Evolutionary conservation across 2,113 vertebrate genomes (phyloP).

Genomic region (Cephalopholis sonnerati): DNA sequence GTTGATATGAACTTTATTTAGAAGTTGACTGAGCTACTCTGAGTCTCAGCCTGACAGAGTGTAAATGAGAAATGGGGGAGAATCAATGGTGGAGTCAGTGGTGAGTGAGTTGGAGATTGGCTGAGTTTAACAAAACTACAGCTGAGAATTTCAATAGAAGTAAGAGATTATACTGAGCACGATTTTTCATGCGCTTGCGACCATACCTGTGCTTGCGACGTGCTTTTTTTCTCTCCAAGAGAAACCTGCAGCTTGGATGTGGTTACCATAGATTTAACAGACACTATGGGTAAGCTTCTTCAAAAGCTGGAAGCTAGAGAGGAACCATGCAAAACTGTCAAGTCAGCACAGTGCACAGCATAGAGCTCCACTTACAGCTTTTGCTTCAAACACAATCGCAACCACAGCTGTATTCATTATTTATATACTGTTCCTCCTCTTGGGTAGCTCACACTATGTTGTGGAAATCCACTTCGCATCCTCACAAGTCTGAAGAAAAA

Average conservation of each 20-base stretch:
- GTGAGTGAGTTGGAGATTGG: background rate
- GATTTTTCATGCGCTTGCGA: background rate
- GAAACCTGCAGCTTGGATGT: conserved; percentile 26
- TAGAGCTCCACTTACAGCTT: conserved; percentile 20
- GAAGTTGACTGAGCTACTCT: background rate
- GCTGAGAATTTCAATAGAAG: background rate
- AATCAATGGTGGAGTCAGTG: background rate
- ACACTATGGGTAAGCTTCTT: conserved; percentile 30
- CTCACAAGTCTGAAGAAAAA: conserved; percentile 3
- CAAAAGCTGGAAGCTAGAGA: conserved; percentile 35
- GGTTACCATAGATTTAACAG: conserved; percentile 21
- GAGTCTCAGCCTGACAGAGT: background rate
- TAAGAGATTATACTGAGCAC: background rate
- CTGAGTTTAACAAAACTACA: background rate
- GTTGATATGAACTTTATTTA: background rate
- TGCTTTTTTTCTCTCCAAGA: background rate
- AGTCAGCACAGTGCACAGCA: conserved; percentile 43
- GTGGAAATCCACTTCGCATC: conserved; percentile 15
- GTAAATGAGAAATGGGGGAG: background rate
- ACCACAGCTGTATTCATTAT: conserved; percentile 41
- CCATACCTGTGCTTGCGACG: background rate
- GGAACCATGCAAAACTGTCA: conserved; percentile 36
- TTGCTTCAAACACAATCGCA: conserved; percentile 52
- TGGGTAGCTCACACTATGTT: background rate
- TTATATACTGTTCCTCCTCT: conserved; percentile 32